Base-by-base conservation (phyloP, 2,113 vertebrate genomes). In the Pionites leucogaster region DNA sequence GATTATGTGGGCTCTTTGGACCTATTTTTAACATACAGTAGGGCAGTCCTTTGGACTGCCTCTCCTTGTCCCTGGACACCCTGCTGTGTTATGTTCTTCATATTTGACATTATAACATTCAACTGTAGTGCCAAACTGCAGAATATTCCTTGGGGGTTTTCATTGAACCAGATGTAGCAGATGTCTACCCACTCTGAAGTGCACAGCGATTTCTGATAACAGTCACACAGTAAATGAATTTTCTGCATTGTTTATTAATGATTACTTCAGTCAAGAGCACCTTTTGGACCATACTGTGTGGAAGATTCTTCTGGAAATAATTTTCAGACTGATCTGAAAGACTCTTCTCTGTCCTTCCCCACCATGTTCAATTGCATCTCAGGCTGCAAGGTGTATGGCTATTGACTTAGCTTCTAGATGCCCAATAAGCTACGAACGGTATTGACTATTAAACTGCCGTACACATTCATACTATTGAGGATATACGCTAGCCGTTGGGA, bases 41-140 rank as follows among this genome's bases (percentile, higher is more conserved):
- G 98, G 98, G 87, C 98, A 98, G 96, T 77, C 88, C 80, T 96
- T 92, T 90, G 95, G 94, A 96, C 97, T 97, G 97, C 97, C 96
- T 97, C 96, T 96, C 91, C 87, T 92, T 88, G 96, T 98, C 96
- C 97, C 96, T 93, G 96, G 96, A 95, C 97, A 97, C 78, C 97
- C 95, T 79, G 80, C 94, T 97, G 97, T 94, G 96, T 91, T 88
- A 53, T 90, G 93, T 94, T 94, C 96, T 97, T 91, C 94, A 95
- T 97, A 94, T 97, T 88, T 97, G 96, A 96, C 91, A 95, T 97
- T 97, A 95, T 96, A 96, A 88, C 88, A 75, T 91, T 92, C 88
- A 94, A 20, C 93, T 79, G 49, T 31, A 28, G 88, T 87, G 82
- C 81, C 88, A 86, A 92, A 47, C 89, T 89, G 88, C 88, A n/a